Evolutionary conservation across 2,113 vertebrate species (phyloP).

Genomic region (Tragulus kanchil): DNA sequence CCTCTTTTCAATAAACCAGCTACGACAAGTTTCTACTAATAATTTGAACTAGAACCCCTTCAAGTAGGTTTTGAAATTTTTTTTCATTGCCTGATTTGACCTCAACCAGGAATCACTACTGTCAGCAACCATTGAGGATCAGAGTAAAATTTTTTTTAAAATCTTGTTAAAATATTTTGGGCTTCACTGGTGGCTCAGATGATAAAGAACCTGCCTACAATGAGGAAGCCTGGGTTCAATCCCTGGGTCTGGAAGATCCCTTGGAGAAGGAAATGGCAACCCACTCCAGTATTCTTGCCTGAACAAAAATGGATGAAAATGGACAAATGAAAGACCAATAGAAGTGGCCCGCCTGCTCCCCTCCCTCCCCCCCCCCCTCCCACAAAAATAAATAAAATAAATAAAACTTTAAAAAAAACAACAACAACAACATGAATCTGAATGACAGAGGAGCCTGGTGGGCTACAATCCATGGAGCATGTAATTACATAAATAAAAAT

Average conservation of each 20-base stretch:
- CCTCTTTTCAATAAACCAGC: conserved; percentile 90
- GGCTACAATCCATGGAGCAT: background rate
- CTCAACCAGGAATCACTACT: conserved; percentile 66
- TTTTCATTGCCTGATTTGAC: conserved; percentile 76
- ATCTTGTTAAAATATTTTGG: background rate
- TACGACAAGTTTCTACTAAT: conserved; percentile 91
- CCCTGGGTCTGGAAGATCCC: background rate
- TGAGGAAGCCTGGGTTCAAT: background rate
- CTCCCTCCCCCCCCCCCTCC: too few species aligned
- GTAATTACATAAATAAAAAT: background rate
- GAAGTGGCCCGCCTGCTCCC: too few species aligned
- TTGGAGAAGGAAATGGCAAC: background rate
- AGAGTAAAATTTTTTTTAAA: background rate
- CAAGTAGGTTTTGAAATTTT: conserved; percentile 86
- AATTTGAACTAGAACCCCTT: conserved; percentile 91
- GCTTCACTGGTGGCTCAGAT: background rate
- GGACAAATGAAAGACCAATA: too few species aligned
- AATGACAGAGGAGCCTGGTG: background rate
- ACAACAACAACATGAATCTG: background rate
- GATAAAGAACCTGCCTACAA: background rate
- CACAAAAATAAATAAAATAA: too few species aligned
- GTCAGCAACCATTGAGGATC: background rate
- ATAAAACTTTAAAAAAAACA: too few species aligned
- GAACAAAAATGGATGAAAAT: background rate
- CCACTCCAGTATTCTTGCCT: background rate